Base-by-base conservation (phyloP, 2,888 invertebrate species). In the Xestoiulus laeticollis region DNA sequence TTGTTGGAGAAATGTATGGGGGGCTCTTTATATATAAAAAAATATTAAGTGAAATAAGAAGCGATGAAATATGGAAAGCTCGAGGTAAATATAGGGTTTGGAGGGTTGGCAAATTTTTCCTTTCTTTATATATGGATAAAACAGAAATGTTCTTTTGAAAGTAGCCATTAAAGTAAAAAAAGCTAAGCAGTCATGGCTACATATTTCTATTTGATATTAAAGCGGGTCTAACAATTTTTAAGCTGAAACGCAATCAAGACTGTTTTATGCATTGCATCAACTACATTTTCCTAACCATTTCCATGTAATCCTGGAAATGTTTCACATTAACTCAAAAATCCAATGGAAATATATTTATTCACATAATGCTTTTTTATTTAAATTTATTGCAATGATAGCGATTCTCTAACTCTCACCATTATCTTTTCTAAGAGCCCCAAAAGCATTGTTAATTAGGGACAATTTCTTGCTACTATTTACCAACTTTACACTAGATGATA, bases 41-140 rank as follows among this genome's bases (percentile, higher is more conserved):
- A 26, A n/a, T 59, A 59, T 59, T 59, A 22, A 68, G 68, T 8
- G 68, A 68, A 68, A 68, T 68, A n/a, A 68, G 26, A 68, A 68
- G 68, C 22, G 68, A 68, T 68, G 68, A 26, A 68, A 68, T 59
- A 68, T 68, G 68, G 68, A 68, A 68, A 68, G 22, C 26, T 26
- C 68, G 26, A 12, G 68, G 22, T 68, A 26, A 68, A 68, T 68
- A 68, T 68, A 68, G 68, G 68, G 22, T 68, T 68, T 6, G 68
- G 53, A 68, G 68, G 68, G 26, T 26, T 1, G 22, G 68, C 33
- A 22, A 68, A 26, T 68, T 68, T 68, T 68, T 68, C 26, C 1
- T 8, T 68, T 6, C 59, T n/a, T 59, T n/a, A 19, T 4, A 5
- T 68, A 8, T n/a, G 19, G 19, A n/a, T 59, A 12, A 68, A 68